These are phyloP conservation scores for Harpalus rubripes DNA, from an alignment of 2,888 invertebrate genomes.

Conservation along the genomic window DNA sequence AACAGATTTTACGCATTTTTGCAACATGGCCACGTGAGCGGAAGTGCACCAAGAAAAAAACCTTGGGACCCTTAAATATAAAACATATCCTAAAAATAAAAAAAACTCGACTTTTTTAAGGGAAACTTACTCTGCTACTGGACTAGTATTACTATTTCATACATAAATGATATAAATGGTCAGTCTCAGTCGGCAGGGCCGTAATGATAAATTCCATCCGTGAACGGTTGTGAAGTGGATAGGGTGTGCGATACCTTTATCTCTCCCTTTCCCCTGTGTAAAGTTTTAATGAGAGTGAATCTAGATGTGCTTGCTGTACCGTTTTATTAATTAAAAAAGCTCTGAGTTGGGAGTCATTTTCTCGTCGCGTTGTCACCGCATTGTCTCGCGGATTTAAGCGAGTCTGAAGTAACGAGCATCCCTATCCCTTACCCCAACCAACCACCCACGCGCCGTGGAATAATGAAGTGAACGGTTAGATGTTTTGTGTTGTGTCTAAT, in stretches of 20 bases:
- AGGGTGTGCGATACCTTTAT: slow-evolving; percentile 24
- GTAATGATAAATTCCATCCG: slow-evolving; percentile 31
- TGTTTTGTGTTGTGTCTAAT: slow-evolving; percentile 65
- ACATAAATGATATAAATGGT: slow-evolving; percentile 7
- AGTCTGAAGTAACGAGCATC: slow-evolving; percentile 25
- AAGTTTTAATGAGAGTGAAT: slow-evolving; percentile 67
- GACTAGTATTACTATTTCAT: too few relatives aligned
- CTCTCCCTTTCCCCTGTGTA: slow-evolving; percentile 4
- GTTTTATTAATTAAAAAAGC: slow-evolving; percentile 68
- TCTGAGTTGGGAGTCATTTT: slow-evolving; percentile 64
- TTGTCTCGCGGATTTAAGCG: slow-evolving; percentile 65
- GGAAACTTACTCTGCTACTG: too few relatives aligned
- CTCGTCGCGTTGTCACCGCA: slow-evolving; percentile 66
- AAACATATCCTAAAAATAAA: too few relatives aligned
- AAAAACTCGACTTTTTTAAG: too few relatives aligned
- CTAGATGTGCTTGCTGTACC: slow-evolving; percentile 67
- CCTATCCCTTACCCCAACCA: neutral
- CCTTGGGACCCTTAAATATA: too few relatives aligned
- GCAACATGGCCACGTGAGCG: too few relatives aligned
- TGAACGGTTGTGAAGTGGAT: neutral
- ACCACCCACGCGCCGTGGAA: slow-evolving; percentile 31
- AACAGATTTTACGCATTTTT: too few relatives aligned
- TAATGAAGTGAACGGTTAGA: slow-evolving; percentile 64
- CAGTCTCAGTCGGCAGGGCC: slow-evolving; percentile 10
- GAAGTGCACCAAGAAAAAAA: too few relatives aligned